These are phyloP conservation scores for Mellilla xanthometata DNA, from an alignment of 2,888 invertebrate genomes.

Conservation along the genomic window DNA sequence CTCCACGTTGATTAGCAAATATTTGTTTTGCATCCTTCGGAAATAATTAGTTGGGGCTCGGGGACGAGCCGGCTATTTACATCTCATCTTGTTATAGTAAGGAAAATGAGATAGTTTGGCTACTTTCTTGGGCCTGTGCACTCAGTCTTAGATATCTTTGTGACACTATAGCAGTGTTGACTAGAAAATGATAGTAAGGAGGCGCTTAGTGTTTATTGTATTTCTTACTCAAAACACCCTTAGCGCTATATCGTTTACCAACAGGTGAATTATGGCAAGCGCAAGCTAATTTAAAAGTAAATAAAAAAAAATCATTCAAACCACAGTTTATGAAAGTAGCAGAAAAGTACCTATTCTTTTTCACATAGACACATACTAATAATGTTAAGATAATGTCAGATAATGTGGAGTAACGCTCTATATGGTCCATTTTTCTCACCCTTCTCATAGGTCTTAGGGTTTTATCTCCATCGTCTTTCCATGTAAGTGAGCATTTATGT, in stretches of 20 bases:
- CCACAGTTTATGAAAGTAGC: too few relatives aligned
- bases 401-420: conserved; percentile 31
- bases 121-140: conserved; percentile 10
- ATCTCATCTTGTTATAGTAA: conserved; percentile 33
- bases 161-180: not conserved
- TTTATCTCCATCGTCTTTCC: conserved; percentile 29
- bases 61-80: conserved; percentile 35
- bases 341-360: too few relatives aligned
- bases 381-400: too few relatives aligned
- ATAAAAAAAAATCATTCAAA: too few relatives aligned
- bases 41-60: conserved; percentile 52
- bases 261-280: too few relatives aligned
- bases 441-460: conserved; percentile 28
- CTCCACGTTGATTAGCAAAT: conserved; percentile 51
- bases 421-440: conserved; percentile 32
- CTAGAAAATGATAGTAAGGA: too few relatives aligned
- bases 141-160: conserved; percentile 6
- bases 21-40: conserved; percentile 50
- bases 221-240: too few relatives aligned
- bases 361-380: too few relatives aligned
- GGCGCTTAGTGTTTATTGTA: too few relatives aligned
- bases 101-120: conserved; percentile 23
- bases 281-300: too few relatives aligned
- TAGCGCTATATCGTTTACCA: too few relatives aligned
- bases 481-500: conserved; percentile 24